Evolutionary conservation across 2,797 vertebrate species (phyloP).

Genomic region (Betta splendens): DNA sequence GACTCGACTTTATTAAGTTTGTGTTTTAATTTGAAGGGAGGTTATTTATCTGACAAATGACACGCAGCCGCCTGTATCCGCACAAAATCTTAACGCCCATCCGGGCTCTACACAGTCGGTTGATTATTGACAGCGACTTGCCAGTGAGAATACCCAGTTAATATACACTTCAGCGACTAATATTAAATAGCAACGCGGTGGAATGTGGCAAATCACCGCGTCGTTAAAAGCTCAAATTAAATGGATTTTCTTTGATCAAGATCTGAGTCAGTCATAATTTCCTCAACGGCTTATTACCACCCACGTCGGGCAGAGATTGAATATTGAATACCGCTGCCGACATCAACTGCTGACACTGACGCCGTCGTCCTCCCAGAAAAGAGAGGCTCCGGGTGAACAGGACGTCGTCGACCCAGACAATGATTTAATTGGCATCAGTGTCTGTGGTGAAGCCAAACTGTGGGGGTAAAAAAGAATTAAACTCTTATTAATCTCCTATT

Average conservation of each 20-base stretch:
- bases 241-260: slow-evolving; percentile 50
- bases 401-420: no score
- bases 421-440: no score
- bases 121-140: slow-evolving; percentile 67
- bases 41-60: slow-evolving; percentile 67
- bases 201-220: slow-evolving; percentile 51
- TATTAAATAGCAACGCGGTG: slow-evolving; percentile 57
- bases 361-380: no score
- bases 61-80: slow-evolving; percentile 49
- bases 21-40: slow-evolving; percentile 50
- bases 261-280: slow-evolving; percentile 59
- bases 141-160: slow-evolving; percentile 60
- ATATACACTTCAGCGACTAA: slow-evolving; percentile 49
- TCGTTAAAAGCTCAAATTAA: slow-evolving; percentile 50
- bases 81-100: slow-evolving; percentile 45
- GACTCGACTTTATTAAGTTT: slow-evolving; percentile 42
- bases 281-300: slow-evolving; percentile 44
- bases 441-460: no score
- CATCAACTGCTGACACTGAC: no score
- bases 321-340: slow-evolving; percentile 23
- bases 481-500: no score
- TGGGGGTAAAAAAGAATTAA: no score
- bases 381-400: no score
- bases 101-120: slow-evolving; percentile 26
- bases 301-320: slow-evolving; percentile 19